Conservation (phyloP, 2,888 invertebrate genomes). For the Phytoseiulus persimilis region DNA sequence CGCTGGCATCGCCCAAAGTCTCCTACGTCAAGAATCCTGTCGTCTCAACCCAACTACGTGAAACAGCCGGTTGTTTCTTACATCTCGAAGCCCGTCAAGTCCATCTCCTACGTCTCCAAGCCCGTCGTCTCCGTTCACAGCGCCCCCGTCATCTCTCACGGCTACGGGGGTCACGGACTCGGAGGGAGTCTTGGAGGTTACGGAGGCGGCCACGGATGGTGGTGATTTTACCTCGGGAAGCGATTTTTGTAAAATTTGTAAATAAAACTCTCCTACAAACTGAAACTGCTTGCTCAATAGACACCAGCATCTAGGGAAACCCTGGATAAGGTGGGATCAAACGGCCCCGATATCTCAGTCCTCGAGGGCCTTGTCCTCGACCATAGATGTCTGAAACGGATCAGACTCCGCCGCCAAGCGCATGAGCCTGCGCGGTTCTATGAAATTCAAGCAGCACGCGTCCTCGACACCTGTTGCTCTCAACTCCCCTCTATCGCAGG, state of each 20-base stretch:
- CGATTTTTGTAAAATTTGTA: neutral
- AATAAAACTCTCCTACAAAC: neutral
- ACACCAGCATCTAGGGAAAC: no score
- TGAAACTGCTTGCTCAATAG: no score
- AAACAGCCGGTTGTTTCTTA: slow-evolving; percentile 28
- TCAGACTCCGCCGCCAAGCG: no score
- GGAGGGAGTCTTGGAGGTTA: neutral
- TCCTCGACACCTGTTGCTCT: no score
- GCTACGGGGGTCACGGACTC: neutral
- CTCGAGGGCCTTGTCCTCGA: no score
- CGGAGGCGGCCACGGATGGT: neutral
- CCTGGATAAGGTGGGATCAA: neutral
- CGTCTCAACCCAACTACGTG: slow-evolving; percentile 23
- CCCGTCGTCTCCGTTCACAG: slow-evolving; percentile 17
- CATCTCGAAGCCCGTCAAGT: slow-evolving; percentile 21
- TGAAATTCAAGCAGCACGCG: no score
- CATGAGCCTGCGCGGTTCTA: no score
- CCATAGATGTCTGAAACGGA: no score
- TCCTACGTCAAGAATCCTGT: slow-evolving; percentile 27
- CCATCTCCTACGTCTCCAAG: slow-evolving; percentile 32
- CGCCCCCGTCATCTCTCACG: neutral
- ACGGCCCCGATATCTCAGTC: no score
- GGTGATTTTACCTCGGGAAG: neutral
- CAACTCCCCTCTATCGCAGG: no score
- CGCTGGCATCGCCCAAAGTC: slow-evolving; percentile 15